These are phyloP conservation scores for Tupaia tana DNA, from an alignment of 2,113 vertebrate species.

Conservation along the genomic window DNA sequence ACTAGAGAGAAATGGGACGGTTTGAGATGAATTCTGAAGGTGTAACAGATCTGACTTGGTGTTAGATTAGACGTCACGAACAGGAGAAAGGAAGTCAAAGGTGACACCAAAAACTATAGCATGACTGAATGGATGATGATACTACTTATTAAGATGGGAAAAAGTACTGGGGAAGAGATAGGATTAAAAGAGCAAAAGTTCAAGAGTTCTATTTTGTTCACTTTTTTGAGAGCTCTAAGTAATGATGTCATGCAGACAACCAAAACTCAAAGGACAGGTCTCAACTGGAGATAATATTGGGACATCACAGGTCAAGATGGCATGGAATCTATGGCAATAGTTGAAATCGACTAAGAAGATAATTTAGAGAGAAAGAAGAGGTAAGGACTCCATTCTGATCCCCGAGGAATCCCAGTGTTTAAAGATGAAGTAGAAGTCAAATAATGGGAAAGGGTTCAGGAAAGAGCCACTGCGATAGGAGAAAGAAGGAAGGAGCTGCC, in stretches of 20 bases:
- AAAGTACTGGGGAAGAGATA: neutral
- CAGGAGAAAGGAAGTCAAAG: neutral
- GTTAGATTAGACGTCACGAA: conserved; percentile 4
- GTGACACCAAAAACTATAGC: neutral
- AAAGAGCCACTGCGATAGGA: neutral
- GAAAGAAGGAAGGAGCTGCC: neutral
- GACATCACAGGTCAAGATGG: neutral
- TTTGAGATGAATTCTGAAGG: neutral
- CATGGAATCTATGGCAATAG: neutral
- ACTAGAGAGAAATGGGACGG: conserved; percentile 7
- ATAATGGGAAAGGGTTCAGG: neutral
- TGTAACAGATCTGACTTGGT: neutral
- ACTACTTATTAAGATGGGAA: neutral
- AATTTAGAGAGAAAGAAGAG: neutral
- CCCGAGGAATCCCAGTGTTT: neutral
- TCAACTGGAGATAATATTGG: conserved; percentile 25
- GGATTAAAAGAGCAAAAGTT: neutral
- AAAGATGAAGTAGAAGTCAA: neutral
- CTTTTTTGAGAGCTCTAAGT: neutral
- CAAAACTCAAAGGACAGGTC: neutral
- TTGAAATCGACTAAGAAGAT: neutral
- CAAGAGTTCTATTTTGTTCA: neutral
- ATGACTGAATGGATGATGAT: neutral
- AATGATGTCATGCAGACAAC: neutral
- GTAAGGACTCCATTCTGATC: neutral